These are phyloP conservation scores for Notolabrus celidotus DNA, from an alignment of 2,797 vertebrate species.

Conservation along the genomic window DNA sequence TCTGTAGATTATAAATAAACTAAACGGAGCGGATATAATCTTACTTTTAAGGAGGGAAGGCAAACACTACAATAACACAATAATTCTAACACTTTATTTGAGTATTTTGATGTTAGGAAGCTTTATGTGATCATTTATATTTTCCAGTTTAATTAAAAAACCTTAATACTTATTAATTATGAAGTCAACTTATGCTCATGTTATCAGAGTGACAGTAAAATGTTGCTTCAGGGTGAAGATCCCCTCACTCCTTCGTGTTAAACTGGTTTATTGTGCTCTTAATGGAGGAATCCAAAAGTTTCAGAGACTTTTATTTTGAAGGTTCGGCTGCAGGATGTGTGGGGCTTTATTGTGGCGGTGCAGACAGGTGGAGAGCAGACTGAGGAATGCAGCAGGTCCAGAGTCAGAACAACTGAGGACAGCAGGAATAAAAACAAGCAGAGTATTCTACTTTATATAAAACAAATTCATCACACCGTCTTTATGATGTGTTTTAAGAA, in stretches of 20 bases:
- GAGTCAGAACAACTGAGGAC: constrained; percentile 2
- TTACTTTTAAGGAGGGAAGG: too few relatives aligned
- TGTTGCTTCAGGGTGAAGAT: not conserved
- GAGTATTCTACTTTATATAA: too few relatives aligned
- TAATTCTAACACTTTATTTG: too few relatives aligned
- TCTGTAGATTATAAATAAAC: too few relatives aligned
- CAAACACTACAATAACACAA: too few relatives aligned
- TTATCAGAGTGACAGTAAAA: not conserved
- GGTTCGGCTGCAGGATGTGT: not conserved
- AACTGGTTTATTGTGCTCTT: not conserved
- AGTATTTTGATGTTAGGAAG: too few relatives aligned
- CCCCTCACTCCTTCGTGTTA: not conserved
- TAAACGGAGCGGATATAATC: too few relatives aligned
- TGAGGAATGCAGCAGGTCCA: constrained; percentile 64
- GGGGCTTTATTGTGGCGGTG: constrained; percentile 44
- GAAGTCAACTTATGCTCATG: not conserved
- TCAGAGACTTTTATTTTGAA: constrained; percentile 46
- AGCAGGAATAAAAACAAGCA: too few relatives aligned
- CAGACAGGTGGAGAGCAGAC: constrained; percentile 30
- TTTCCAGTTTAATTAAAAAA: not conserved
- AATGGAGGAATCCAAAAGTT: not conserved
- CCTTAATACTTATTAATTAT: not conserved
- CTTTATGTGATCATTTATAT: too few relatives aligned
- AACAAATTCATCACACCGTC: too few relatives aligned
- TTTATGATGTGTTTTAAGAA: too few relatives aligned